phyloP scores from a whole-genome alignment of 2,113 vertebrate genomes.

The Eudorcas thomsonii region DNA sequence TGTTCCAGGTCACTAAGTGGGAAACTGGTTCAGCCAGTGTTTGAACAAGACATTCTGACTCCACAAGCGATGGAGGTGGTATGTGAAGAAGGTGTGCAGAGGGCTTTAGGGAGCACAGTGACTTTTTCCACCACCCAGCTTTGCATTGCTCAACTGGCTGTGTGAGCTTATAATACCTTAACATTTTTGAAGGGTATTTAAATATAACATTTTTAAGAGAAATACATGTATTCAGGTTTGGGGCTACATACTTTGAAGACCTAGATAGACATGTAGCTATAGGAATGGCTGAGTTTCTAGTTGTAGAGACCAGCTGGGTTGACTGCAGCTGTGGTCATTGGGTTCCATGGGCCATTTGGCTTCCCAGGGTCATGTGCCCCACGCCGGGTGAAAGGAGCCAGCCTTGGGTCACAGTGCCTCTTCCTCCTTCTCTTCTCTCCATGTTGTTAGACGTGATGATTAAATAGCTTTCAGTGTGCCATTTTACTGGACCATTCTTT shows the following conservation, averaged over 20 bases:
- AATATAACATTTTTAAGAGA: not conserved
- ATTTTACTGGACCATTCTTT: not conserved
- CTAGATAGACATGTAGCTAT: not conserved
- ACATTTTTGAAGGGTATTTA: not conserved
- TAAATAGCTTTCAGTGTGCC: not conserved
- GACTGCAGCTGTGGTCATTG: not conserved
- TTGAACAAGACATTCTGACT: not conserved
- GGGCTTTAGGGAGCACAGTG: not conserved
- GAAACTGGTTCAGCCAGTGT: not conserved
- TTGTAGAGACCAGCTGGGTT: not conserved
- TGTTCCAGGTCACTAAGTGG: not conserved
- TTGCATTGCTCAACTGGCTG: not conserved
- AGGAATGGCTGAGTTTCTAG: not conserved
- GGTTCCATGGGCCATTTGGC: no score
- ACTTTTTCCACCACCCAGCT: not conserved
- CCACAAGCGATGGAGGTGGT: no score
- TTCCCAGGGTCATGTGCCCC: not conserved
- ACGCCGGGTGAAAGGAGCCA: fast-evolving
- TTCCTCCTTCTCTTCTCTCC: not conserved
- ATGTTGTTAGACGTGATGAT: not conserved
- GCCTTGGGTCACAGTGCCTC: not conserved
- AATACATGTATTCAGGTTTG: not conserved
- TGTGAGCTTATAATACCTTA: not conserved
- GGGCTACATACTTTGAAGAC: not conserved
- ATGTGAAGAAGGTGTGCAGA: not conserved